Base-by-base conservation (phyloP, 2,888 invertebrate genomes). In the Microdon myrmicae region DNA sequence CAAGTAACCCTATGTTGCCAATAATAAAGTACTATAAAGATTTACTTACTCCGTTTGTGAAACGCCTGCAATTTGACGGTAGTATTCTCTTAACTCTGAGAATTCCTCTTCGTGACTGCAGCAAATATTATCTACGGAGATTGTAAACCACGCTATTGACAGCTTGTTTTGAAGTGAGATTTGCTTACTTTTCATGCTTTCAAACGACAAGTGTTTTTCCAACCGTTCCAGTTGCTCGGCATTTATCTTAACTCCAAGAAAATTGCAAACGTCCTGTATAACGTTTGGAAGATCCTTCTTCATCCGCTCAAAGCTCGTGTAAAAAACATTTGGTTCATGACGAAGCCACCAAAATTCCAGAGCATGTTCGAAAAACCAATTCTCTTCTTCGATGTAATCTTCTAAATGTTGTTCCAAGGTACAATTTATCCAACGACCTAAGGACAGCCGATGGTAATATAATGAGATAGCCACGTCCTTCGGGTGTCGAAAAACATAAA, bases 401-500 rank as follows among this genome's bases (percentile, higher is more conserved):
- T 68, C 28, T 1, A 68, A n/a, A 19, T 35, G 68, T 1, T 82
- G 83, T 68, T 83, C 80, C 66, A 88, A 86, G 71, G 86, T 84
- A 8, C 67, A 49, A 39, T 67, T 45, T 19, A 86, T 84, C 5
- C 74, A 72, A 64, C 84, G 85, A 69, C 85, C 85, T 0, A 86
- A 85, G 34, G 82, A 81, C 61, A 86, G 83, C 0, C 85, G 75
- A 58, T 85, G 82, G 74, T 90, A 87, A 71, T 87, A 93, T 74
- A 84, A 90, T 0, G 92, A 93, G 0, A 92, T 88, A 0, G 85
- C 86, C 0, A 90, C 88, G 75, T 93, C 93, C 74, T 90, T 88
- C 0, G 92, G 91, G 77, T 94, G 91, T 59, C 94, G 82, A 0
- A 90, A 90, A 0, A 92, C 86, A 72, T 92, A 93, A 26, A 94